Conservation (phyloP, 2,113 vertebrate species). For the Neogale vison region DNA sequence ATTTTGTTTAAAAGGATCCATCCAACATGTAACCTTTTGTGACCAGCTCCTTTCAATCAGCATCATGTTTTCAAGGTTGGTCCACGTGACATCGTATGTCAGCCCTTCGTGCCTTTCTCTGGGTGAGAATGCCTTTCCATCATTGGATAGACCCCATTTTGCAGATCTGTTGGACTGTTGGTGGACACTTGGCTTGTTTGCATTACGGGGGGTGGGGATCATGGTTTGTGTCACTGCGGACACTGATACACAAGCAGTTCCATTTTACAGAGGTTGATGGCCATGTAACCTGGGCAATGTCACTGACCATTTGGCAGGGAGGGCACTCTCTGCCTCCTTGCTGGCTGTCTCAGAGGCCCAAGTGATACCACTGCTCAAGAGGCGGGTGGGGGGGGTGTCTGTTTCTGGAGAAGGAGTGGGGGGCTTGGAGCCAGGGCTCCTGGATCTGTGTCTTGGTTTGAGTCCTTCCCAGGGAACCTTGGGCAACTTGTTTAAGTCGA, state of each 20-base stretch:
- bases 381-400: background rate
- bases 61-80: background rate
- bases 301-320: background rate
- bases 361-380: fast-evolving
- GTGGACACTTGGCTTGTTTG: background rate
- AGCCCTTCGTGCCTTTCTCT: background rate
- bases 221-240: too few relatives aligned
- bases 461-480: background rate
- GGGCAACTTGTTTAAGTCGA: background rate
- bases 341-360: background rate
- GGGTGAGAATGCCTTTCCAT: background rate
- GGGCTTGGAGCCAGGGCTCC: background rate
- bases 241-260: background rate
- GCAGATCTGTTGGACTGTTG: background rate
- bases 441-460: background rate
- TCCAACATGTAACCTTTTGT: background rate
- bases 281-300: background rate
- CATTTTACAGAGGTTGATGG: background rate
- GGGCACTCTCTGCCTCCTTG: background rate
- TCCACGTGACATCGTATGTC: fast-evolving
- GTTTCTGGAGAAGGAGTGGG: background rate
- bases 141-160: background rate
- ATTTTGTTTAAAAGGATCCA: background rate
- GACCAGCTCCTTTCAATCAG: too few relatives aligned
- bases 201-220: background rate